Conservation (phyloP, 2,797 vertebrate genomes). For the Garrulus glandarius region DNA sequence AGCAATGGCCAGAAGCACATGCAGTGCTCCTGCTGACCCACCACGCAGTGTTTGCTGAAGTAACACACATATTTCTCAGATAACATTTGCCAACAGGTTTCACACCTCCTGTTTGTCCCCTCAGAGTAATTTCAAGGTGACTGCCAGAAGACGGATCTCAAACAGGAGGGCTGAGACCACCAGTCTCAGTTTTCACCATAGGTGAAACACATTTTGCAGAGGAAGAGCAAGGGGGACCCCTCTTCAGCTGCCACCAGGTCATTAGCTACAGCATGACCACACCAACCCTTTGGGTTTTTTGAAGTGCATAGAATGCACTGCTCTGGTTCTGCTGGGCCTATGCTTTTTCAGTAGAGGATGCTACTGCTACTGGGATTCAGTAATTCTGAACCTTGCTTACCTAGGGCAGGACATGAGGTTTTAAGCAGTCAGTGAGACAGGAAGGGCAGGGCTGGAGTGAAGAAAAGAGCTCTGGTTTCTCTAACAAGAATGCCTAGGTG, state of each 20-base stretch:
- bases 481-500: not conserved
- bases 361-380: not conserved
- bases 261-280: not conserved
- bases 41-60: not conserved
- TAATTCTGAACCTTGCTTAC: not conserved
- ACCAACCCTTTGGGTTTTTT: not conserved
- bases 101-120: not conserved
- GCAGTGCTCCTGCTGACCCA: not conserved
- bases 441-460: not conserved
- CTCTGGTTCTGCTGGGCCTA: not conserved
- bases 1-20: not conserved
- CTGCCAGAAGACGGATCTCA: not conserved
- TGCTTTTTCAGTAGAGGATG: not conserved
- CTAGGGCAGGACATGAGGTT: not conserved
- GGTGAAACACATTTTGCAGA: not conserved
- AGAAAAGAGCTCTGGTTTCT: not conserved
- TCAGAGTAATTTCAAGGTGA: not conserved
- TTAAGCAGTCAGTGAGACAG: not conserved
- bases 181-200: not conserved
- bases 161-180: not conserved
- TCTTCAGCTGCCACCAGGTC: not conserved
- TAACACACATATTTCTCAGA: not conserved
- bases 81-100: not conserved
- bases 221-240: not conserved
- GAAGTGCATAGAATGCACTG: not conserved